phyloP scores from a whole-genome alignment of 2,888 invertebrate species.

The Capitulum mitella region DNA sequence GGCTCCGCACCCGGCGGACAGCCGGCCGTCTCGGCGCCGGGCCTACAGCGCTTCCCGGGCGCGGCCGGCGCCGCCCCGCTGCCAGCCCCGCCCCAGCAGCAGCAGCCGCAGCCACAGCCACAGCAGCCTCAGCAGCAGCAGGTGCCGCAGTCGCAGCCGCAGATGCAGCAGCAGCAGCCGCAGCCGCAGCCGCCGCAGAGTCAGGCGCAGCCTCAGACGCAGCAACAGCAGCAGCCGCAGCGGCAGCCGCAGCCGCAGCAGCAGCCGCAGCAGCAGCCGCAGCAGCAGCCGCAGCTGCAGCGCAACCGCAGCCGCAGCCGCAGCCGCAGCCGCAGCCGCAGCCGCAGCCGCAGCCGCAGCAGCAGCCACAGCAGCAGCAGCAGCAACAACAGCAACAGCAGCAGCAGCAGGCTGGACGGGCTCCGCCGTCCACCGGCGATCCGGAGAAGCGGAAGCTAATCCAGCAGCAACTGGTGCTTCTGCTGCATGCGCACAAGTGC shows the following conservation, averaged over 20 bases:
- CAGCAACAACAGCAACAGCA: conserved; percentile 30
- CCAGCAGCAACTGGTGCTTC: conserved; percentile 92
- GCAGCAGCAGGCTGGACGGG: conserved; percentile 29
- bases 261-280: conserved; percentile 30
- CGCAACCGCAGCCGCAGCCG: conserved; percentile 41
- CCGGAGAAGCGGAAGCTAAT: conserved; percentile 97
- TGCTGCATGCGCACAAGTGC: conserved; percentile 98
- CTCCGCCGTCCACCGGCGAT: conserved; percentile 56
- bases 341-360: conserved; percentile 41
- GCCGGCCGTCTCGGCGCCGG: neutral
- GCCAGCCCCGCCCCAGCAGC: conserved; percentile 29
- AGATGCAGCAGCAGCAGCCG: too few relatives aligned
- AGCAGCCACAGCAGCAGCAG: neutral
- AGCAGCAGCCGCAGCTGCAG: conserved; percentile 32
- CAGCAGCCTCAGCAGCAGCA: conserved; percentile 30
- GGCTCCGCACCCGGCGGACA: neutral
- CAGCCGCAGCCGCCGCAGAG: conserved; percentile 41
- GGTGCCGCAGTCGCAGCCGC: conserved; percentile 30
- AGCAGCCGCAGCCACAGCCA: neutral
- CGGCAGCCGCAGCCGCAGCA: conserved; percentile 9
- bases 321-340: conserved; percentile 33
- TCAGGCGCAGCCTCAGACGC: conserved; percentile 32
- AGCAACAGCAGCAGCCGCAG: conserved; percentile 41
- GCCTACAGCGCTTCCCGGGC: neutral
- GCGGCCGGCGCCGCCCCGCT: neutral